Evolutionary conservation across 35 echinoderm and acorn worm genomes (phyloP), one percentile per base, ranked within the genome.

Genomic region (Eucidaris tribuloides): DNA sequence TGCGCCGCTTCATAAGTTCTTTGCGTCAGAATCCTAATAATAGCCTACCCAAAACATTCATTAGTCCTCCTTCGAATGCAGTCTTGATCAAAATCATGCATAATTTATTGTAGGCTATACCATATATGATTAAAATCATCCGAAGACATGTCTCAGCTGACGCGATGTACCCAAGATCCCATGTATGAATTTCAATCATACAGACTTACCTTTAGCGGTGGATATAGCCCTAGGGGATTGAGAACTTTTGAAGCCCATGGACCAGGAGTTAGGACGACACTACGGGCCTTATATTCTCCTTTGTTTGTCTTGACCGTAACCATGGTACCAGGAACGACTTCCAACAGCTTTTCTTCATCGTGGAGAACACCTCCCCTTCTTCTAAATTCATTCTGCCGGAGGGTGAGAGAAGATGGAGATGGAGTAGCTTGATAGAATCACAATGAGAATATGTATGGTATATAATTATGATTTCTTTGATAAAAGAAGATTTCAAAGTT

Each of bases 201-300:
- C 25, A 5, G 22, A 35, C 64, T 82, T 24, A 94, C 91, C 81
- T 84, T 71, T 7, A 94, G 71, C 20, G 92, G 87, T 35, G 84
- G 74, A 50, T 90, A 38, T 13, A 95, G 45, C 7, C 87, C 92
- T 0, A 95, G 87, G 13, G 92, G 92, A 36, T 36, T 56, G 24
- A 95, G 65, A 18, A 95, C 5, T 34, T 90, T 76, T 19, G 77
- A 82, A 52, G 92, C 62, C 92, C 92, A 95, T 14, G 92, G 82
- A 54, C 92, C 92, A 6, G 87, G 58, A 19, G 92, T 90, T 32
- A 95, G 23, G 2, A 90, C 78, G 19, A 95, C 50, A 79, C 66
- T 90, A 52, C 82, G 89, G 62, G 74, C 76, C 78, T 30, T 85
- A 45, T 95, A 86, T 46, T 45, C 55, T 7, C 14, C 77, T 79